These are phyloP conservation scores for Amphibalanus amphitrite DNA, from an alignment of 1,140 invertebrate species.

Conservation along the genomic window DNA sequence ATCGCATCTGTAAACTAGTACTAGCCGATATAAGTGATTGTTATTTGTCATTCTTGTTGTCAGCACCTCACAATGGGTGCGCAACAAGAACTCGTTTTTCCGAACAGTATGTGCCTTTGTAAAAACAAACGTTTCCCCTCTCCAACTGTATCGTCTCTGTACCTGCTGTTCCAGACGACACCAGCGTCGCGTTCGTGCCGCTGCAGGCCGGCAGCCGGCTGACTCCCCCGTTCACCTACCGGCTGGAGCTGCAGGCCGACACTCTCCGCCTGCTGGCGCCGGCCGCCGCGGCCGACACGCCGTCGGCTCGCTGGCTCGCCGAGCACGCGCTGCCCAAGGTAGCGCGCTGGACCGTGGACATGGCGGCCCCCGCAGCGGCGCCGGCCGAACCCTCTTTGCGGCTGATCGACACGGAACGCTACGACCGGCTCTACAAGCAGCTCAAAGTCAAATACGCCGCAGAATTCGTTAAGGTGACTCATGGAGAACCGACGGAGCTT, in stretches of 20 bases:
- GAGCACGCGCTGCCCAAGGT: not conserved
- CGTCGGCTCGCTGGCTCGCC: not conserved
- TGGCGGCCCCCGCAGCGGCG: not conserved
- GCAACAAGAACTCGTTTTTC: too few species aligned
- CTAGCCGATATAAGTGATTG: too few species aligned
- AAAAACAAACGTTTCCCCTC: too few species aligned
- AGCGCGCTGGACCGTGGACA: not conserved
- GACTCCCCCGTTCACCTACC: not conserved
- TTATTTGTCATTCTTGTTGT: too few species aligned
- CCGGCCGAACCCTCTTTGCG: constrained; percentile 36
- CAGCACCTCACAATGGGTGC: too few species aligned
- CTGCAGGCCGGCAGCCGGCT: not conserved
- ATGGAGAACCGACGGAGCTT: not conserved
- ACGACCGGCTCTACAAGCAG: constrained; percentile 48
- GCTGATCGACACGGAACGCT: constrained; percentile 46
- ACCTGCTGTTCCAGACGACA: not conserved
- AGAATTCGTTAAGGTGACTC: constrained; percentile 43
- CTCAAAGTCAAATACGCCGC: constrained; percentile 64
- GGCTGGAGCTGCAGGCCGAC: not conserved
- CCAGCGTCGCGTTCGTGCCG: not conserved
- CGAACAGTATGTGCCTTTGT: too few species aligned
- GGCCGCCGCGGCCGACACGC: not conserved
- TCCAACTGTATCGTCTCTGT: too few species aligned
- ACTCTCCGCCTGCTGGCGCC: not conserved
- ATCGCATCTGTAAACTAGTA: too few species aligned